Evolutionary conservation across 1,140 invertebrate genomes (phyloP), one percentile per base, ranked within the genome.

Genomic region (Calliopsis andreniformis): DNA sequence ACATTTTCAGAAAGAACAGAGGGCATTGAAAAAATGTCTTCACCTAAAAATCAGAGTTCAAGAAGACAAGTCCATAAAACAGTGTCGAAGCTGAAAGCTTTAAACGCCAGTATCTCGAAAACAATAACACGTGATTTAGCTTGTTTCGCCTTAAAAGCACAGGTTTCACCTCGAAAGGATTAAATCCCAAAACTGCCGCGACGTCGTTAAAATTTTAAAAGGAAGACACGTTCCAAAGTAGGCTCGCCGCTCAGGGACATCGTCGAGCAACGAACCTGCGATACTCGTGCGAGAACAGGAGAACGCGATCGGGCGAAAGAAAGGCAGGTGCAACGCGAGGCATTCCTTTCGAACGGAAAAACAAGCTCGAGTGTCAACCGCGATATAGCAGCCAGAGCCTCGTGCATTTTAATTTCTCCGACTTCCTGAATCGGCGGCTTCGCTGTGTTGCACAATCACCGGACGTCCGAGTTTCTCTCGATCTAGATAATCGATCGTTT

Each of bases 351-450:
- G 23, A 63, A 30, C 32, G 25, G 12, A 63, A 51, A 64, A 72
- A 53, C 25, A 39, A 12, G n/a, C 58, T n/a, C 0, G 32, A 28
- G 30, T 51, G 32, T 62, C 58, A 18, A 25, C 32, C 30, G 23
- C 55, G 16, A 42, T 14, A 23, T 39, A 39, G 4, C 10, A 10
- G 4, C 10, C 32, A 10, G 49, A 23, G 25, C 32, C 45, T 35
- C 20, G 45, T 30, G 23, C 45, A 53, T 72, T 72, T 64, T 63
- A 42, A 72, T 64, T 72, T 53, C 23, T 16, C 1, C 59, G 45
- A 72, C 59, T 63, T 72, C n/a, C n/a, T n/a, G n/a, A 43, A 43
- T 51, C 6, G 43, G 0, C 30, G 18, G 2, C 5, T n/a, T 16
- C 51, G 25, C 47, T n/a, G n/a, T n/a, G 20, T 23, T 67, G 32